Percentiles rank a stretch among this genome's conserved stretches.
These are phyloP conservation scores for Sthenelais limicola DNA, from an alignment of 2,888 invertebrate species.

Conservation along the genomic window DNA sequence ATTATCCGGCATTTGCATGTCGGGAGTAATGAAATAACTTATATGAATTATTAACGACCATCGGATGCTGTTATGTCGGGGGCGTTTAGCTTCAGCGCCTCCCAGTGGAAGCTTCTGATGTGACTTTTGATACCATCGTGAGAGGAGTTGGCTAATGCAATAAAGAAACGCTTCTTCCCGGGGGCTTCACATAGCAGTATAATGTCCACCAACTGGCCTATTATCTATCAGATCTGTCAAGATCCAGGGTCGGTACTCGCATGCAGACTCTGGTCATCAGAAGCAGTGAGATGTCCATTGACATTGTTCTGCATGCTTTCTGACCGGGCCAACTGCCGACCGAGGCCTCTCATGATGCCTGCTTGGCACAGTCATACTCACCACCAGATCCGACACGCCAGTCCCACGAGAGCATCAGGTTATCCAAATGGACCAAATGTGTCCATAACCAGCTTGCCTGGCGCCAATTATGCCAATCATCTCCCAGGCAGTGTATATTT, in stretches of 20 bases:
- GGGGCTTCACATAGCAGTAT: conserved; percentile 15
- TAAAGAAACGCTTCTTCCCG: not conserved
- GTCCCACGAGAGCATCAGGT: conserved; percentile 33
- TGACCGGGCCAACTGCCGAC: too few species aligned
- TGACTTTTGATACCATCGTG: not conserved
- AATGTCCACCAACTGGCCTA: conserved; percentile 33
- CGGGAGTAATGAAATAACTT: conserved; percentile 34
- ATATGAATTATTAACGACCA: conserved; percentile 37
- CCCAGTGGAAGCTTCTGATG: not conserved
- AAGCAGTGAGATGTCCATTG: not conserved
- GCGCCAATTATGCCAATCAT: conserved; percentile 39
- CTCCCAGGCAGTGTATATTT: conserved; percentile 30
- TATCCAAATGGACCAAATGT: conserved; percentile 38
- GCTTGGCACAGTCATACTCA: not conserved
- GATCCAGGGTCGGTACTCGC: not conserved
- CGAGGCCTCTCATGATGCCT: too few species aligned
- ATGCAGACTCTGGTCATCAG: not conserved
- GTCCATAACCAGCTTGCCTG: conserved; percentile 39
- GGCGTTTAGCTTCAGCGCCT: conserved; percentile 13
- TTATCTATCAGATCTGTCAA: conserved; percentile 34
- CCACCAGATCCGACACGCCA: conserved; percentile 26
- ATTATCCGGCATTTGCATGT: conserved; percentile 24
- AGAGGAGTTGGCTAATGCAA: conserved; percentile 10
- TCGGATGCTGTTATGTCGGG: conserved; percentile 34
- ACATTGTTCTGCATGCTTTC: conserved; percentile 2